Conservation (phyloP, 2,113 vertebrate species). For the Natator depressus region DNA sequence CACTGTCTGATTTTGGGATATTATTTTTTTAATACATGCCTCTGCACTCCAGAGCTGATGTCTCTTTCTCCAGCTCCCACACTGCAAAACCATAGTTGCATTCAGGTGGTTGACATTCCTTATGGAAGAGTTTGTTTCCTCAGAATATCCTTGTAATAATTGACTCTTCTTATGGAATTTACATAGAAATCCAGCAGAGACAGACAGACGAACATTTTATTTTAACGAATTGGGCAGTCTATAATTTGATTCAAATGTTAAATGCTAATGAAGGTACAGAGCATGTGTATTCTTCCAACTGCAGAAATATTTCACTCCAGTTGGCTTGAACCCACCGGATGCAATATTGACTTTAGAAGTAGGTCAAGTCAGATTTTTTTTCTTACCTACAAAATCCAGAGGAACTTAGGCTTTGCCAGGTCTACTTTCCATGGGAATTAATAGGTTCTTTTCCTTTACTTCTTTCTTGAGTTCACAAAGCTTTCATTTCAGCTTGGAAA, state of each 20-base stretch:
- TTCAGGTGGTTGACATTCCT: not conserved
- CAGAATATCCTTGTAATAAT: not conserved
- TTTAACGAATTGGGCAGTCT: slow-evolving; percentile 17
- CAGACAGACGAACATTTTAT: not conserved
- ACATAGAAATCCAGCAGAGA: slow-evolving; percentile 22
- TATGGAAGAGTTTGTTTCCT: not conserved
- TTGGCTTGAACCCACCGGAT: not conserved
- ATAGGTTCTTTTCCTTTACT: not conserved
- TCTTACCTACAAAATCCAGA: slow-evolving; percentile 29
- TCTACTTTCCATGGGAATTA: not conserved
- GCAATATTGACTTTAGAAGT: not conserved
- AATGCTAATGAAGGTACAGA: not conserved
- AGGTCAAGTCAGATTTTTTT: slow-evolving; percentile 1
- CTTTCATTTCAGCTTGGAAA: not conserved
- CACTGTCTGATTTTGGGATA: not conserved
- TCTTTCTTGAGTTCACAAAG: not conserved
- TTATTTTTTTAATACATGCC: slow-evolving; percentile 23
- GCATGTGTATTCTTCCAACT: slow-evolving; percentile 2
- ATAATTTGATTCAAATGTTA: not conserved
- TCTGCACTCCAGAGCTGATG: slow-evolving; percentile 48
- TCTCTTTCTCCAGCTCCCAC: slow-evolving; percentile 48
- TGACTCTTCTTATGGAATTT: slow-evolving; percentile 6
- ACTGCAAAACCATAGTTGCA: slow-evolving; percentile 37
- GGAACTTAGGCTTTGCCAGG: not conserved
- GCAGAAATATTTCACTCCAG: not conserved